Evolutionary conservation across 2,113 vertebrate genomes (phyloP), one percentile per base, ranked within the genome.

Genomic region (Elephas maximus): DNA sequence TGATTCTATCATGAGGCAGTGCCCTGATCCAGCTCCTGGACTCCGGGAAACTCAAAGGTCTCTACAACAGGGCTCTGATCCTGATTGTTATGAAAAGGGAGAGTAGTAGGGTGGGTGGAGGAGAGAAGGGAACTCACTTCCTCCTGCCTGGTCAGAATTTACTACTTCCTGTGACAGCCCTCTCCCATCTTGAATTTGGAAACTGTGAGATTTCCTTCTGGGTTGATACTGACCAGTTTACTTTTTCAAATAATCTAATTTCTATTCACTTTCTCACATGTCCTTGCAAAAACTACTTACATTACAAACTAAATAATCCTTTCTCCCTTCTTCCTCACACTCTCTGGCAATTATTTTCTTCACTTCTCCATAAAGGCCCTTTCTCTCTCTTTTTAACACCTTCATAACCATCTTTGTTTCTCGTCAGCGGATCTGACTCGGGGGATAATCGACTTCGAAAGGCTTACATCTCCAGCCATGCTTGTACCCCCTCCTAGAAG

Each of bases 381-480:
- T 63, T 73, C 30, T 6, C 17, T n/a, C n/a, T n/a, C 3, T 48
- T 48, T 7, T 83, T 78, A 41, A 8, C 2, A 4, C 18, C 48
- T 28, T 23, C 21, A 1, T 23, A 44, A 78, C 10, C 53, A 24
- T 87, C 24, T 84, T 21, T 67, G 28, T 76, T 57, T 81, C 71
- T 57, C 4, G 41, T 23, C 44, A 45, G 37, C 57, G 14, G 9
- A 1, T 24, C 41, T 57, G 20, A 48, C 76, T 71, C 51, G 0
- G 1, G 6, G 89, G n/a, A 3, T 65, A 53, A 51, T 51, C 48
- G 45, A 53, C 77, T 57, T 86, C 67, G 57, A 8, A 87, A 67
- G 28, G 2, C 51, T 10, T 0, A 21, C 51, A 41, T 33, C 45
- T 74, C 37, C 44, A 3, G 0, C 20, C 3, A 3, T 24, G n/a